Base-by-base conservation (phyloP, 2,113 vertebrate species). In the Ondatra zibethicus region DNA sequence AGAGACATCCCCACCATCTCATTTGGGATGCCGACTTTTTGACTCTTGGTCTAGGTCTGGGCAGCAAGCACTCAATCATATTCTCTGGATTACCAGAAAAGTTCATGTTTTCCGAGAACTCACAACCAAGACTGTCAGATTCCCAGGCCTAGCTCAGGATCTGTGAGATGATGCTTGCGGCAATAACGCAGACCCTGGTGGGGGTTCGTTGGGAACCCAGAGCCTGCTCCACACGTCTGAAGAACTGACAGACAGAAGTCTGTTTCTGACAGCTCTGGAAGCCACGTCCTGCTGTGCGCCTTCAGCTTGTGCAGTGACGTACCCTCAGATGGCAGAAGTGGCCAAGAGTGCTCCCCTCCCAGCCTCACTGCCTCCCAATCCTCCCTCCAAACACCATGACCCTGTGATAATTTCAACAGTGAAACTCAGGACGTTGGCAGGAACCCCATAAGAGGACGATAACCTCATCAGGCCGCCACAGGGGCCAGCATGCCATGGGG, bases 201-300 rank as follows among this genome's bases (percentile, higher is more conserved):
- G 17, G n/a, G 39, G 5, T 29, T 52, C 36, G 14, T 17, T 33
- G 25, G 29, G 3, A 50, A 1, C 8, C 8, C 0, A 7, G n/a
- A 42, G 10, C 14, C 21, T 31, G 45, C 27, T 68, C 45, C 5
- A 33, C 68, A 36, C 0, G 12, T 70, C 86, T 47, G 45, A 52
- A 47, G 47, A 65, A 52, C 85, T 50, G 66, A 52, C 7, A 7
- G 33, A 52, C 66, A 52, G 47, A 27, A 25, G 42, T 36, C 47
- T 68, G 16, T 36, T n/a, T 86, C 88, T 45, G 50, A 36, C 4
- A 7, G 10, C 65, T 33, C 88, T n/a, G 23, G 55, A 50, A 63
- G 21, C 13, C 70, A 55, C 17, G 45, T 42, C 45, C 58, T 85
- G 58, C 39, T 31, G 25, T 29, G 27, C 42, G 27, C 1, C 27